Percentiles rank a stretch among this genome's conserved stretches.
These are phyloP conservation scores for Apomyelois bistriatella DNA, from an alignment of 2,888 invertebrate genomes.

Conservation along the genomic window DNA sequence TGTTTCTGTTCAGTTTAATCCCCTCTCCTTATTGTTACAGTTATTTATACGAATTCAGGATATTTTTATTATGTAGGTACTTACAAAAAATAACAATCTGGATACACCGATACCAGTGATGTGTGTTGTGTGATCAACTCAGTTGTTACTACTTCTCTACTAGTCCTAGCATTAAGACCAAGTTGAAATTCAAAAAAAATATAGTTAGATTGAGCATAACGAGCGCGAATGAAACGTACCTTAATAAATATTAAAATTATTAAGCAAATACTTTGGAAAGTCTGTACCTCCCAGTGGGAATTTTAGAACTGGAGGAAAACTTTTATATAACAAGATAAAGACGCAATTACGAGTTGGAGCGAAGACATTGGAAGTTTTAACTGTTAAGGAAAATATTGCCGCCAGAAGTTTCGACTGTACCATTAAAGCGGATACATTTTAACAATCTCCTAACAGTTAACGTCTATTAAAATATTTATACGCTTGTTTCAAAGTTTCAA, in stretches of 20 bases:
- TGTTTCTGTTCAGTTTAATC: constrained; percentile 26
- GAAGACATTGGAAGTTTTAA: constrained; percentile 23
- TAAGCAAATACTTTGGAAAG: constrained; percentile 15
- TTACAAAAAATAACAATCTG: constrained; percentile 13
- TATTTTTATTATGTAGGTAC: constrained; percentile 17
- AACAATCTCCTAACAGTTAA: constrained; percentile 17
- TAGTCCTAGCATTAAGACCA: constrained; percentile 36
- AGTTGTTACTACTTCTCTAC: constrained; percentile 26
- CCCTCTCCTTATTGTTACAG: constrained; percentile 11
- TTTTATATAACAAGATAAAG: constrained; percentile 36
- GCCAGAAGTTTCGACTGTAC: constrained; percentile 35
- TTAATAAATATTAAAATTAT: constrained; percentile 31
- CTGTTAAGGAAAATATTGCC: constrained; percentile 27
- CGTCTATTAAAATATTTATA: constrained; percentile 20
- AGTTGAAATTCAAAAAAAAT: constrained; percentile 32
- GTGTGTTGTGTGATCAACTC: constrained; percentile 31
- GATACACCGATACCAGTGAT: constrained; percentile 24
- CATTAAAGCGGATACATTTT: constrained; percentile 28
- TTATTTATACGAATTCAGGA: background rate
- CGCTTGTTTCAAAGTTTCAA: constrained; percentile 18
- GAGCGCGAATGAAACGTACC: constrained; percentile 56
- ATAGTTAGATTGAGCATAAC: constrained; percentile 30
- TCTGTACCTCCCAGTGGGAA: constrained; percentile 16
- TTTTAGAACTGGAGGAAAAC: constrained; percentile 23
- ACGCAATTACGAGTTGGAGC: constrained; percentile 33